Base-by-base conservation (phyloP, 2,888 invertebrate genomes). In the Hoplodrina blanda region DNA sequence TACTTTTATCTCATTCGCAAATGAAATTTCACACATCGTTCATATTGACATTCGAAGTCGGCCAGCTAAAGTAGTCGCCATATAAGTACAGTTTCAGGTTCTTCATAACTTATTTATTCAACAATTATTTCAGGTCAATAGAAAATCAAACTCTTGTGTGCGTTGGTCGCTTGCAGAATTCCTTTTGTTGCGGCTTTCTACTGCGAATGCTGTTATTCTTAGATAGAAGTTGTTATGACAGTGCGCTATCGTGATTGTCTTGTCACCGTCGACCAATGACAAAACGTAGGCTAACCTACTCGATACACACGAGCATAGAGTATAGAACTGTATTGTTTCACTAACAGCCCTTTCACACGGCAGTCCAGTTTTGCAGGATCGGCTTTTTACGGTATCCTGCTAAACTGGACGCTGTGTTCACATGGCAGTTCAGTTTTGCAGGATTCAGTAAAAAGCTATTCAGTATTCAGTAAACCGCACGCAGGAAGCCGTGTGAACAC, bases 291-390 rank as follows among this genome's bases (percentile, higher is more conserved):
- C 46, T 46, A 46, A 46, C 46, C 46, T 71, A 81, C 79, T 87
- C 78, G 84, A 86, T 86, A 85, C 81, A 85, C 82, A 85, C 82
- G 59, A 85, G 82, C 86, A 87, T 86, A 89, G 81, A 85, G 85
- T 53, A 69, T 80, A 78, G 83, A 76, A 82, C 76, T 67, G 70
- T 73, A 81, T 78, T 78, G 80, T 81, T 79, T 68, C 69, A 81
- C 76, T 75, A 73, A n/a, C n/a, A n/a, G n/a, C n/a, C n/a, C n/a
- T n/a, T n/a, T n/a, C n/a, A n/a, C n/a, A n/a, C n/a, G n/a, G n/a
- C n/a, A n/a, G n/a, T n/a, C n/a, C n/a, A n/a, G n/a, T n/a, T n/a
- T n/a, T n/a, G n/a, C n/a, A n/a, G n/a, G n/a, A n/a, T n/a, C n/a
- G n/a, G n/a, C n/a, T n/a, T n/a, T n/a, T n/a, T n/a, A n/a, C n/a